A percentile compares a stretch with the other conserved stretches of the same genome.
Conservation (phyloP, 2,797 vertebrate genomes). For the Coranthus polyacanthus region DNA sequence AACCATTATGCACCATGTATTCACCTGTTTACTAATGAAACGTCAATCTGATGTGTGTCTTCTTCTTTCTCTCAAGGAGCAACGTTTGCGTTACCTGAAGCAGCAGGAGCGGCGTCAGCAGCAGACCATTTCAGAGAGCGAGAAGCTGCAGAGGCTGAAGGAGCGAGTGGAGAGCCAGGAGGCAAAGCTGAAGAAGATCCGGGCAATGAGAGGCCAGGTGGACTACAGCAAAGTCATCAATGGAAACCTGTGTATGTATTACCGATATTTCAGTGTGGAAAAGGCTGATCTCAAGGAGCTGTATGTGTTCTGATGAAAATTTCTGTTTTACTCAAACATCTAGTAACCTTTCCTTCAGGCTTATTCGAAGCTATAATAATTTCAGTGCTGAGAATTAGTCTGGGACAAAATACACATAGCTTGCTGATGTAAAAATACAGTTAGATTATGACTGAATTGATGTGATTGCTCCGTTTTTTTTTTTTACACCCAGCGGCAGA, state of each 20-base stretch:
- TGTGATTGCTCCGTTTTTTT: conserved; percentile 1
- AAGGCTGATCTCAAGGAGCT: no score
- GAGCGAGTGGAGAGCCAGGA: conserved; percentile 97
- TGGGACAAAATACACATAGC: neutral
- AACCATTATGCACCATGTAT: neutral
- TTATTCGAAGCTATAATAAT: no score
- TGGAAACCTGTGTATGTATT: conserved; percentile 93
- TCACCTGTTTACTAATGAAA: neutral
- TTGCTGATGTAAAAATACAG: neutral
- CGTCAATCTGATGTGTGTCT: neutral
- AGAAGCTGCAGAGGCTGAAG: conserved; percentile 97
- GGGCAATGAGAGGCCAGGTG: conserved; percentile 96
- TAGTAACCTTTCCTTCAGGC: no score
- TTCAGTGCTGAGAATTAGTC: neutral
- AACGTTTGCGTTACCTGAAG: conserved; percentile 91
- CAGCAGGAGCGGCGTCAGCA: conserved; percentile 97
- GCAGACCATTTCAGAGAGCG: conserved; percentile 92
- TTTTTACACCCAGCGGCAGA: conserved; percentile 89
- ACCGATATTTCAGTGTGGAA: neutral
- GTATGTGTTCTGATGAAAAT: no score
- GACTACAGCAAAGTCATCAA: conserved; percentile 99
- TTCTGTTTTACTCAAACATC: no score
- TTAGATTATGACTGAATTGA: conserved; percentile 7
- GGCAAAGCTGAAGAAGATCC: conserved; percentile 97
- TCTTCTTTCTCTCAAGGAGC: conserved; percentile 76